These are phyloP conservation scores for Araneus ventricosus DNA, from an alignment of 1,140 invertebrate genomes.

Conservation along the genomic window DNA sequence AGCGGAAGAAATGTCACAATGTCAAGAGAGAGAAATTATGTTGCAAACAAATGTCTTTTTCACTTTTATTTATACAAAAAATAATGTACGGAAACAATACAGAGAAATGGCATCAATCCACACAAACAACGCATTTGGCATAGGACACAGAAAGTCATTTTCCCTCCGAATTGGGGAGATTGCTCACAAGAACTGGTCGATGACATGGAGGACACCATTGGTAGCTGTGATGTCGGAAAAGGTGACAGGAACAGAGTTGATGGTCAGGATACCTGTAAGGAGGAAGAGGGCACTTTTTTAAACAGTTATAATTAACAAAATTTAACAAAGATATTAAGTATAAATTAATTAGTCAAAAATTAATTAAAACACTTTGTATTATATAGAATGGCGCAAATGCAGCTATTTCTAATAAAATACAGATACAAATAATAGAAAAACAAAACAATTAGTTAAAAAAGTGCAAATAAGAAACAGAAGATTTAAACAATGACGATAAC, in stretches of 20 bases:
- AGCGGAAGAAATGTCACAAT: too few species aligned
- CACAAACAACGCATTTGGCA: conserved; percentile 45
- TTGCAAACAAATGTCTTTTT: neutral
- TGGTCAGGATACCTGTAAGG: conserved; percentile 76
- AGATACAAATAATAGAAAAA: neutral
- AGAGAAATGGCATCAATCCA: conserved; percentile 38
- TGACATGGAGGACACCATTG: conserved; percentile 80
- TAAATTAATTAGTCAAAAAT: neutral
- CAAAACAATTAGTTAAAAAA: neutral
- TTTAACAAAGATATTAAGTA: neutral
- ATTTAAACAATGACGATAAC: too few species aligned
- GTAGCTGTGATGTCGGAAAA: conserved; percentile 78
- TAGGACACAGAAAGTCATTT: conserved; percentile 4
- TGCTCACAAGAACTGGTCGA: conserved; percentile 77
- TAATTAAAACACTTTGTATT: too few species aligned
- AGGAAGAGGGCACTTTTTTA: neutral
- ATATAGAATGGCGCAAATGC: too few species aligned
- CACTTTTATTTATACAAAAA: conserved; percentile 26
- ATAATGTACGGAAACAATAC: conserved; percentile 1
- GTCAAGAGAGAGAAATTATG: too few species aligned
- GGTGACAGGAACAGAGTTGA: conserved; percentile 76
- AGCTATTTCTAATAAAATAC: too few species aligned
- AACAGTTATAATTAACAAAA: neutral
- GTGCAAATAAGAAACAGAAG: too few species aligned
- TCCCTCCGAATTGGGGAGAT: neutral